phyloP scores from a whole-genome alignment of 2,888 invertebrate genomes.

The Megaustenia siamemsis region DNA sequence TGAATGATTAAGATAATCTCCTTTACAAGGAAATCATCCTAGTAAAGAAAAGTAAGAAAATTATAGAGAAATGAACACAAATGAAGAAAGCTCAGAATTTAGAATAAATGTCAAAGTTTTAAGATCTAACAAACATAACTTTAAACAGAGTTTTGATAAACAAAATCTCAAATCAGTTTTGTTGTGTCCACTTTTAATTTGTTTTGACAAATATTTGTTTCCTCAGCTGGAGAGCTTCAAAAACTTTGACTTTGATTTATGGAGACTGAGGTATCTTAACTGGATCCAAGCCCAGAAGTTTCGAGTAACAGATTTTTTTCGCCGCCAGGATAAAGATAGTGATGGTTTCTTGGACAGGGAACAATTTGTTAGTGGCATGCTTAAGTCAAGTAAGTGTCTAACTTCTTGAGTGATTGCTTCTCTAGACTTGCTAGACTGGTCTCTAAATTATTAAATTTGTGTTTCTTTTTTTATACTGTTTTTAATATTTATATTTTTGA shows the following conservation, averaged over 20 bases:
- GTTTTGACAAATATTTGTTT: neutral
- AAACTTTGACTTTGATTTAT: conserved; percentile 80
- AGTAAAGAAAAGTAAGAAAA: too few species aligned
- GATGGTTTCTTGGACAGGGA: conserved; percentile 77
- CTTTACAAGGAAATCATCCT: too few species aligned
- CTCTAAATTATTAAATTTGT: too few species aligned
- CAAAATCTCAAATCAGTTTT: too few species aligned
- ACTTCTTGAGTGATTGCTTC: neutral
- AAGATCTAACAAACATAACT: too few species aligned
- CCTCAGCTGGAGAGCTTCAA: conserved; percentile 79
- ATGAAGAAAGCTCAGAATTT: too few species aligned
- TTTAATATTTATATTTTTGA: too few species aligned
- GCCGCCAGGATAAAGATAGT: conserved; percentile 79
- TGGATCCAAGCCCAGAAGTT: conserved; percentile 79
- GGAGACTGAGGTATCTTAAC: conserved; percentile 77
- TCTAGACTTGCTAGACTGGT: neutral
- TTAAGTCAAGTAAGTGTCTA: conserved; percentile 74
- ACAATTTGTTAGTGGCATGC: conserved; percentile 80
- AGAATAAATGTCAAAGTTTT: conserved; percentile 2
- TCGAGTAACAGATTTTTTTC: conserved; percentile 80
- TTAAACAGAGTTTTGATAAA: too few species aligned
- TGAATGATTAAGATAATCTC: too few species aligned
- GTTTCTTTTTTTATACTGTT: too few species aligned
- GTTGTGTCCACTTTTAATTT: too few species aligned
- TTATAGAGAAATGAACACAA: too few species aligned